phyloP scores from a whole-genome alignment of 2,797 vertebrate species.

The Pangasius larnaudii region DNA sequence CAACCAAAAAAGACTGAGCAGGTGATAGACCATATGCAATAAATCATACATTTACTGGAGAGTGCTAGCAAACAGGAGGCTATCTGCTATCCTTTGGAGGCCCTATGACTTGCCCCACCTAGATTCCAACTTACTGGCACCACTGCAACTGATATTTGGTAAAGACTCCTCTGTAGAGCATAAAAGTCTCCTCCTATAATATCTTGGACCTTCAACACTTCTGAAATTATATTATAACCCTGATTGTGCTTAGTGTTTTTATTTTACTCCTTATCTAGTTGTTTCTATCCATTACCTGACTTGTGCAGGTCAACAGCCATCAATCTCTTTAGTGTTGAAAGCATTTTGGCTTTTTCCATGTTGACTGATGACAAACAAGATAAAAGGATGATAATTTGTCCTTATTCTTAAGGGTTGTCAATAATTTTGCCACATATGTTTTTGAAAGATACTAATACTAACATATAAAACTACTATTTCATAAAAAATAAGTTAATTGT shows the following conservation, averaged over 20 bases:
- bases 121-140: background rate
- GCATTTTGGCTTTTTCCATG: background rate
- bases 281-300: background rate
- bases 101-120: background rate
- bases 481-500: background rate
- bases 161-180: background rate
- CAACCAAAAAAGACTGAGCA: constrained; percentile 34
- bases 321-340: background rate
- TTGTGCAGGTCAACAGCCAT: background rate
- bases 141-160: background rate
- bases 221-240: background rate
- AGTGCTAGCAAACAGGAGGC: background rate
- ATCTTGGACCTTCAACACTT: background rate
- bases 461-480: background rate
- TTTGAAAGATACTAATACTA: background rate
- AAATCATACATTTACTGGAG: background rate
- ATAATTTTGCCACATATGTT: background rate
- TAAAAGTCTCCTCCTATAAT: background rate
- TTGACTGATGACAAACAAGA: background rate
- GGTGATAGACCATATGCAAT: background rate
- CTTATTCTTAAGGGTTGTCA: background rate
- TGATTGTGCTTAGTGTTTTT: background rate
- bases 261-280: background rate
- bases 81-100: background rate
- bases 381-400: background rate